Base-by-base conservation (phyloP, 2,797 vertebrate genomes). In the Sardinella longiceps region DNA sequence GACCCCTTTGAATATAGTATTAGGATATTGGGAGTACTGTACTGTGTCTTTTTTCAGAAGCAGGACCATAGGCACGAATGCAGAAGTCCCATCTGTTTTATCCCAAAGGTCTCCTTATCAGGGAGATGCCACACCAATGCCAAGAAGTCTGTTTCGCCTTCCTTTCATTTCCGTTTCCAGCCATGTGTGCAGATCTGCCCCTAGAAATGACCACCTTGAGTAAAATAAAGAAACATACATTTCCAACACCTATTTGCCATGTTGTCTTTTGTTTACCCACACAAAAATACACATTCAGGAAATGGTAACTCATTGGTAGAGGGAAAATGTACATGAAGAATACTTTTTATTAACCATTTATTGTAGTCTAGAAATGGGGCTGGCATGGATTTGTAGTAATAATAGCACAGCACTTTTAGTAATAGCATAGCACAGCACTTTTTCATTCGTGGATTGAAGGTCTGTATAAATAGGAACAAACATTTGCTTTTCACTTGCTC, bases 121-220 rank as follows among this genome's bases (percentile, higher is more conserved):
- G 89, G 88, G 86, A 84, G 84, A 85, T 88, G 83, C 91, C 89
- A 89, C 91, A 92, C 87, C 89, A 87, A 93, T 90, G 91, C 93
- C 93, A 94, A 95, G 94, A 94, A 94, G 87, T 94, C 93, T 92
- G 92, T 88, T 89, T 93, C 91, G 90, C 91, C 92, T 93, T 91
- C 91, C 82, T 93, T 92, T 92, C 33, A 87, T 89, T 91, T 88
- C 88, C 91, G 89, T 94, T 88, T 88, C 89, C 91, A 92, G 93
- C 90, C 92, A 93, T 93, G 93, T 94, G 91, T 94, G 93, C 92
- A 94, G 91, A 90, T 90, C 90, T 90, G 80, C 90, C 91, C 88
- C 85, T 84, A 88, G 88, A 88, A 90, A 89, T 90, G 87, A 91
- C 90, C 85, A 90, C 85, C 88, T 89, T 90, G 88, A 77, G 70